Percentiles rank a stretch among this genome's conserved stretches.
phyloP scores from a whole-genome alignment of 2,113 vertebrate species.

The Camelus bactrianus region DNA sequence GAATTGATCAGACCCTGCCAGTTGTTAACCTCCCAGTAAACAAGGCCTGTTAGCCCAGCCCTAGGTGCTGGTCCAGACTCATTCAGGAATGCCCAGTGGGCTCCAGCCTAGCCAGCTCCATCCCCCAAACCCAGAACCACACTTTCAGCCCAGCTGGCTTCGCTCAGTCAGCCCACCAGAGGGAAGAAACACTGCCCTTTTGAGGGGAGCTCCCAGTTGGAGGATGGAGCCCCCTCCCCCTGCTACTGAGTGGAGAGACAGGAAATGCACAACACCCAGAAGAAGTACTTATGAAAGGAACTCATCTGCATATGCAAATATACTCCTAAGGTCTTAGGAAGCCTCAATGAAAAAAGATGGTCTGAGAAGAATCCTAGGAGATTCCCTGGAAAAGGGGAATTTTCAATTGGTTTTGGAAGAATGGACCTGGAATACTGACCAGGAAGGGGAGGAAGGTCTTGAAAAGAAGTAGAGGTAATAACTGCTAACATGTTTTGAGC shows the following conservation, averaged over 20 bases:
- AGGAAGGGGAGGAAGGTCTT: not conserved
- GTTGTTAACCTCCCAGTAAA: conserved; percentile 84
- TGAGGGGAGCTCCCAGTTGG: not conserved
- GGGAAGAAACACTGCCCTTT: not conserved
- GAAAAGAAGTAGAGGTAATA: not conserved
- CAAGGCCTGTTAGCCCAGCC: not conserved
- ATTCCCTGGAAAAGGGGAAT: not conserved
- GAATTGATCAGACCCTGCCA: conserved; percentile 80
- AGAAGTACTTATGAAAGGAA: conserved; percentile 11
- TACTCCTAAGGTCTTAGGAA: not conserved
- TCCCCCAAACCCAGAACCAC: not conserved
- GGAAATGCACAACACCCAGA: not conserved
- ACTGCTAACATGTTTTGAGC: not conserved
- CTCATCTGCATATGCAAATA: not conserved
- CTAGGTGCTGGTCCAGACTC: not conserved
- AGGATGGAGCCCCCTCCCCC: not conserved
- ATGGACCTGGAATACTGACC: not conserved
- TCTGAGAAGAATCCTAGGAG: not conserved
- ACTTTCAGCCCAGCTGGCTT: not conserved
- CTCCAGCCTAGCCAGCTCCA: not conserved
- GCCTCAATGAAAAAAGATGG: not conserved
- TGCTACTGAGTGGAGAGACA: not conserved
- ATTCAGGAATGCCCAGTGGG: not conserved
- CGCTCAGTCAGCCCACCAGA: not conserved
- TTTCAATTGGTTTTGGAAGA: not conserved